phyloP scores from a whole-genome alignment of 1,140 invertebrate species.

The Drosophila seguyi region DNA sequence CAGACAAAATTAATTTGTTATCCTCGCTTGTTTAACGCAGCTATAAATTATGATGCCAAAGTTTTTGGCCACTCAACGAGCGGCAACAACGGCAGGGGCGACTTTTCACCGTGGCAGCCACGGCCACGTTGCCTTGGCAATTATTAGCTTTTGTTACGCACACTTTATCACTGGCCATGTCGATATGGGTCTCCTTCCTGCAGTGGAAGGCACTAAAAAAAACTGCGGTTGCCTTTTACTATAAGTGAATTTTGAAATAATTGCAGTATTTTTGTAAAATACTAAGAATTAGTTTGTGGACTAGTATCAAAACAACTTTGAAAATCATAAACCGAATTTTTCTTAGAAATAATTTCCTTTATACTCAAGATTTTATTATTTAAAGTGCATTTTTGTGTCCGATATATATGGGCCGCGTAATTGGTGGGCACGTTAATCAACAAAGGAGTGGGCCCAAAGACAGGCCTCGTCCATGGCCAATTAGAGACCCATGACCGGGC shows the following conservation, averaged over 20 bases:
- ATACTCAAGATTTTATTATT: neutral
- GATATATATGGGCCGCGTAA: slow-evolving; percentile 79
- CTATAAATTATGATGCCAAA: slow-evolving; percentile 84
- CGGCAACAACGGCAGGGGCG: slow-evolving; percentile 40
- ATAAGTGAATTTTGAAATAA: neutral
- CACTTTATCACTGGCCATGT: slow-evolving; percentile 79
- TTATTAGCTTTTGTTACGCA: slow-evolving; percentile 83
- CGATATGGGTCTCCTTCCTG: slow-evolving; percentile 54
- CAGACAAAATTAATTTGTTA: slow-evolving; percentile 84
- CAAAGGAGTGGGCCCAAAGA: slow-evolving; percentile 45
- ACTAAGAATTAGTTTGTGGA: neutral
- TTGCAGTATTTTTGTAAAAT: fast-evolving
- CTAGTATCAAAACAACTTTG: neutral
- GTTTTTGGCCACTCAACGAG: slow-evolving; percentile 80
- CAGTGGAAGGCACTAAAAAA: slow-evolving; percentile 3
- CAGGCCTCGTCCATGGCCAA: slow-evolving; percentile 54
- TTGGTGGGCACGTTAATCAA: slow-evolving; percentile 83
- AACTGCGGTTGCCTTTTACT: neutral
- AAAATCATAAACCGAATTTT: too few species aligned
- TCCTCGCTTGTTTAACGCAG: slow-evolving; percentile 83
- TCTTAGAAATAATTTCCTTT: neutral
- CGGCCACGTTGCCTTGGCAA: slow-evolving; percentile 76
- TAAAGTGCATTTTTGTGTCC: neutral
- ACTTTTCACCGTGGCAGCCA: slow-evolving; percentile 67
- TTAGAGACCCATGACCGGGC: slow-evolving; percentile 70